Evolutionary conservation across 2,888 invertebrate genomes (phyloP).

Genomic region (Blomia tropicalis): DNA sequence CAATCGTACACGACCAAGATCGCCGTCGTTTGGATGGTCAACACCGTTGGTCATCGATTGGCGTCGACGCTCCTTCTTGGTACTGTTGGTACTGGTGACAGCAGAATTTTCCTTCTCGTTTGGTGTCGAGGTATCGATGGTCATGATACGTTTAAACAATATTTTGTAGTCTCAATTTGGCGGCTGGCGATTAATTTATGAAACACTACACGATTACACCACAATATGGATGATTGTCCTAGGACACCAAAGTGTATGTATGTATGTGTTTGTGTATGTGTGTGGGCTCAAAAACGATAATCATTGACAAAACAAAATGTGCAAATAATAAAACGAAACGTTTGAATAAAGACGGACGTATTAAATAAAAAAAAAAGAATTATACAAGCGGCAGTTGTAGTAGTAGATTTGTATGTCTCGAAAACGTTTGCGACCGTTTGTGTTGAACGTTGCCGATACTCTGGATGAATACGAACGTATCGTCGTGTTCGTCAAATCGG

Average conservation of each 20-base stretch:
- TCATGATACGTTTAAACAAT: background rate
- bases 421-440: background rate
- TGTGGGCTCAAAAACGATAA: too few relatives aligned
- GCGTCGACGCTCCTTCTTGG: background rate
- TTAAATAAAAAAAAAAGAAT: too few relatives aligned
- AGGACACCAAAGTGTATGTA: background rate
- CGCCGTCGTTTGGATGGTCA: too few relatives aligned
- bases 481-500: too few relatives aligned
- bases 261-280: background rate
- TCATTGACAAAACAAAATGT: too few relatives aligned
- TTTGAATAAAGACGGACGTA: too few relatives aligned
- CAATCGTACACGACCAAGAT: background rate
- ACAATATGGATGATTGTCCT: background rate
- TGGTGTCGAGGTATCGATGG: slow-evolving; percentile 3
- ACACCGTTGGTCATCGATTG: background rate
- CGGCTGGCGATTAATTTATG: background rate
- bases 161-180: background rate
- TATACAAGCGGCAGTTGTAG: too few relatives aligned
- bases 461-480: too few relatives aligned
- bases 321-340: too few relatives aligned
- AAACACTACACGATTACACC: background rate
- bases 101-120: too few relatives aligned
- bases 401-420: too few relatives aligned
- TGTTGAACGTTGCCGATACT: background rate
- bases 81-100: too few relatives aligned